Evolutionary conservation across 2,888 invertebrate species (phyloP), one percentile per base, ranked within the genome.

Genomic region (Bruchidius siliquastri): DNA sequence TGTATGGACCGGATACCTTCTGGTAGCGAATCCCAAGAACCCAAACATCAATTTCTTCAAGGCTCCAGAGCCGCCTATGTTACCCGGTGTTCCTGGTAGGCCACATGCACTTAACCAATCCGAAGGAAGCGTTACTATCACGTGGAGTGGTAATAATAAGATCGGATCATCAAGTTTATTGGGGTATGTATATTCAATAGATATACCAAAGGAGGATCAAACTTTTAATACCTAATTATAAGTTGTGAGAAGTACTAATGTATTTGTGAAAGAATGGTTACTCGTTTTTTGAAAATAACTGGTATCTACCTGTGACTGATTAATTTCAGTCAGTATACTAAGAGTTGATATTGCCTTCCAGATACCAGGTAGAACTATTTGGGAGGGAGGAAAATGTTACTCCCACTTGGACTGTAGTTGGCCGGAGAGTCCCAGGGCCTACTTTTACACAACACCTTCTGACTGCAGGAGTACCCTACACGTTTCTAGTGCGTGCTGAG

Each of bases 401-500:
- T 4, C 87, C 85, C 32, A 85, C 84, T 3, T 87, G 92, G 92
- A 79, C 94, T 89, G 92, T 88, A 88, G 77, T 90, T 88, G 79
- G 89, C 89, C 73, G 91, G 89, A 88, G 92, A 80, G 89, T 95
- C 10, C 90, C 91, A 77, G 92, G 92, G 72, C 93, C 93, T 21
- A 91, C 91, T 20, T 95, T 90, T 83, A 92, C 92, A 1, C 92
- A 93, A 74, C 90, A 90, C 81, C 90, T 92, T 76, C 88, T 97
- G 73, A 89, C 90, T 75, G 91, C 94, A 20, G 94, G 94, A 72
- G 91, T 94, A 21, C 92, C 93, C 66, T 98, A 98, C 85, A 92
- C 94, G 85, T 98, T 98, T 87, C 88, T 97, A 72, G 92, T 97
- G 26, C 90, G 94, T 78, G 96, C 97, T 0, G 95, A 96, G 87